Base-by-base conservation (phyloP, 2,113 vertebrate genomes). In the Dipodomys merriami region DNA sequence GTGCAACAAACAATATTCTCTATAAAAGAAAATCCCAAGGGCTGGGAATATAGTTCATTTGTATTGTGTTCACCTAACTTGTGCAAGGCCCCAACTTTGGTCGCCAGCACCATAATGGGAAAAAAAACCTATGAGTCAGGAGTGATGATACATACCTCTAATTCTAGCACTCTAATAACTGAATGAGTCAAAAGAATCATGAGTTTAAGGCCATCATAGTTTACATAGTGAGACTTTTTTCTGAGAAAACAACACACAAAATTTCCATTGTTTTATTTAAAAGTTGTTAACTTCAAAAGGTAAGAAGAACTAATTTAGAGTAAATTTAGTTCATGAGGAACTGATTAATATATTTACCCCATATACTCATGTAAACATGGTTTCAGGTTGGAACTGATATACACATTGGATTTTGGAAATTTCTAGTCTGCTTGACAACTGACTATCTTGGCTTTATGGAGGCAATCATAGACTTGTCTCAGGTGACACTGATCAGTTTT, bases 331-430 rank as follows among this genome's bases (percentile, higher is more conserved):
- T 93, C 16, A 53, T 86, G n/a, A 35, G 57, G 83, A 73, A 6
- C 7, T 76, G 83, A 82, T 86, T 92, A 80, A 76, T 82, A 12
- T 90, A 71, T 57, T 80, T 91, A 86, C 27, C 57, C 72, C 16
- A 87, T 2, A 94, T 29, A 87, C 64, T 29, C 46, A 25, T 91
- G 44, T 35, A 86, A 79, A 86, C 53, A 71, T 44, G 2, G 74
- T 74, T n/a, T 7, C 5, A 94, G 33, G 49, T 25, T 64, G 16
- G 19, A 94, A 91, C 9, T 83, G 29, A 9, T 46, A 44, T 2
- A 60, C 15, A 78, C 13, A 30, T 16, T 90, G 57, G 25, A 10
- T 80, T 96, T 86, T 87, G 65, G 35, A 86, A 94, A 53, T 13
- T 46, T 94, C 72, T 90, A 8, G 15, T 77, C 35, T 72, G 2